Evolutionary conservation across 2,113 vertebrate genomes (phyloP), one percentile per base, ranked within the genome.

Genomic region (Maccullochella peelii): DNA sequence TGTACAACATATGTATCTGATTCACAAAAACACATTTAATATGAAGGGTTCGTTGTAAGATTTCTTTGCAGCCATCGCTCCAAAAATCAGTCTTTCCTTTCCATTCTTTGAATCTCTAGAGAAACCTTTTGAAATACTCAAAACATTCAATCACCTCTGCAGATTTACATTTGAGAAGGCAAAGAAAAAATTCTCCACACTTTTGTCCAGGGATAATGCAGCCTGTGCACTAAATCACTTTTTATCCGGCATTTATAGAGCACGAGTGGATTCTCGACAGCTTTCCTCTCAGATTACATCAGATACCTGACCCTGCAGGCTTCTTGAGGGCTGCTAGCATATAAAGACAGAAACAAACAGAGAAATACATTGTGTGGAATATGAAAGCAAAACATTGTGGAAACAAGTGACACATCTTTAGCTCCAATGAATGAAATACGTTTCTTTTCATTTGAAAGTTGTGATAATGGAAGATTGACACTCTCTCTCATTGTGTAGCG

Each of bases 261-360:
- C 49, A 52, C 20, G 73, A 86, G 55, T 50, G 42, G 58, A 70
- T 88, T 85, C 21, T 67, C 27, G 42, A 72, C 65, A 77, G 74
- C 73, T 27, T 70, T 76, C 50, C 57, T 57, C 25, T 66, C 55
- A 58, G 76, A 79, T 68, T 54, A 59, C 66, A 62, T 76, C 74
- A 85, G 75, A 79, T 27, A 69, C 49, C 59, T 79, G 82, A 79
- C 84, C 82, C 81, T 79, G 84, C 81, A 67, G 77, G 84, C 44
- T n/a, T 74, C 62, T 57, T 78, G 69, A 23, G 18, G 66, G 61
- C 67, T 72, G 65, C 71, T 2, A 23, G 30, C 30, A 63, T 65
- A 80, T 4, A 21, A 59, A 68, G 62, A 62, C 3, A 20, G 38
- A 66, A 84, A 73, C 52, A 57, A 74, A 44, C 10, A 12, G n/a